Evolutionary conservation across 2,113 vertebrate genomes (phyloP), one percentile per base, ranked within the genome.

Genomic region (Centropristis striata): DNA sequence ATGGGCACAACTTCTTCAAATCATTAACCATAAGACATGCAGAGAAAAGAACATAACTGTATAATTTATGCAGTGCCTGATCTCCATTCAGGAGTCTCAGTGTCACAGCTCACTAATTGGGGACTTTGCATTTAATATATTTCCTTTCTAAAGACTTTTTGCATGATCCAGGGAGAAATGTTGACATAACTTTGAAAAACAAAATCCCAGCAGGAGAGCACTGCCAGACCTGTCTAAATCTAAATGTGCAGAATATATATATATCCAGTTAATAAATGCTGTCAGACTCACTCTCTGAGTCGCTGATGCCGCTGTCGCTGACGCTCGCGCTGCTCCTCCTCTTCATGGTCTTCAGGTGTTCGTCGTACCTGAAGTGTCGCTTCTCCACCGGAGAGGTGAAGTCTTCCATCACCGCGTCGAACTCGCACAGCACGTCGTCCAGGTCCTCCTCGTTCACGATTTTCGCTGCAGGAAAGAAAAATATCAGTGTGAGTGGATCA

Each of bases 271-370:
- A n/a, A n/a, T n/a, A n/a, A n/a, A n/a, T n/a, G n/a, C n/a, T n/a
- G n/a, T 6, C 32, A 6, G 14, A 93, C 97, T 97, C 78, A 98
- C 97, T 97, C 71, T 98, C 97, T 0, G 97, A 95, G 93, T 98
- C 97, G 92, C 97, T 98, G 94, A 97, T 95, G 90, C 97, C 96
- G 85, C 97, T 97, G 93, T 97, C 98, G 76, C 97, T 98, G 88
- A 95, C 96, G 86, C 97, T 97, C 37, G 96, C 95, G 90, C 97
- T 97, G 95, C 97, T 98, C 78, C 97, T 86, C 86, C 98, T 95
- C 91, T 99, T 99, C 96, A 96, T 90, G 36, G 94, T 96, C 89
- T 96, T 93, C 92, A 99, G 94, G 87, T 98, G 98, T 39, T 98
- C 96, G 9, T 97, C 96, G 76, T 97, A 99, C 81, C 95, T 86